Evolutionary conservation across 1,140 invertebrate species (phyloP).

Genomic region (Sinonovacula constricta): DNA sequence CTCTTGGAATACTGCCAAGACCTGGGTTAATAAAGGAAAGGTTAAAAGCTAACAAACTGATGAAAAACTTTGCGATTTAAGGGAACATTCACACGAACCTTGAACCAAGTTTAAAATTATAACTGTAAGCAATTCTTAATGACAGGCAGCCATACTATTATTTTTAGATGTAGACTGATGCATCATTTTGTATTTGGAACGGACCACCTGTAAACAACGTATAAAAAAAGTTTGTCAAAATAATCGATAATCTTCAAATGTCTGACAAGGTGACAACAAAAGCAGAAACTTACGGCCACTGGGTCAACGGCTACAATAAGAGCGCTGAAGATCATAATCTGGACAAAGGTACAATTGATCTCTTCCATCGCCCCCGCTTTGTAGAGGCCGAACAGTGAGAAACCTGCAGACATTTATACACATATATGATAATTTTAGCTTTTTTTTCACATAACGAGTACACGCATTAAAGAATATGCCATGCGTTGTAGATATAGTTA

Average conservation of each 20-base stretch:
- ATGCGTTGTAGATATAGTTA: too few relatives aligned
- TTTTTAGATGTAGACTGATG: not conserved
- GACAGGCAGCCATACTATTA: not conserved
- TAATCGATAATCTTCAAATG: not conserved
- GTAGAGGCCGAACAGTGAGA: constrained; percentile 91
- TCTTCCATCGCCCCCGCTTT: constrained; percentile 78
- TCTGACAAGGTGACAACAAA: not conserved
- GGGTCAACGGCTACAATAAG: constrained; percentile 45
- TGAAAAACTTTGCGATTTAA: too few relatives aligned
- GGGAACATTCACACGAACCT: too few relatives aligned
- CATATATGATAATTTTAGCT: too few relatives aligned
- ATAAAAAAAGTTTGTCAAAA: not conserved
- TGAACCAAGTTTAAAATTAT: too few relatives aligned
- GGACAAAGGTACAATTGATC: constrained; percentile 11
- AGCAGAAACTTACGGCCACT: constrained; percentile 29
- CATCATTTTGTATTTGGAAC: not conserved
- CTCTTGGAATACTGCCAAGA: constrained; percentile 98
- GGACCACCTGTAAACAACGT: not conserved
- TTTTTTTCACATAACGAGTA: too few relatives aligned
- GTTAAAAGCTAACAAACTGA: not conserved
- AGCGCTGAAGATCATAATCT: constrained; percentile 43
- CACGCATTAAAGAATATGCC: too few relatives aligned
- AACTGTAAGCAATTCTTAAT: too few relatives aligned
- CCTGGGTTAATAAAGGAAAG: too few relatives aligned
- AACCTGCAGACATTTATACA: too few relatives aligned